Base-by-base conservation (phyloP, 2,888 invertebrate genomes). In the Drosophila yooni region DNA sequence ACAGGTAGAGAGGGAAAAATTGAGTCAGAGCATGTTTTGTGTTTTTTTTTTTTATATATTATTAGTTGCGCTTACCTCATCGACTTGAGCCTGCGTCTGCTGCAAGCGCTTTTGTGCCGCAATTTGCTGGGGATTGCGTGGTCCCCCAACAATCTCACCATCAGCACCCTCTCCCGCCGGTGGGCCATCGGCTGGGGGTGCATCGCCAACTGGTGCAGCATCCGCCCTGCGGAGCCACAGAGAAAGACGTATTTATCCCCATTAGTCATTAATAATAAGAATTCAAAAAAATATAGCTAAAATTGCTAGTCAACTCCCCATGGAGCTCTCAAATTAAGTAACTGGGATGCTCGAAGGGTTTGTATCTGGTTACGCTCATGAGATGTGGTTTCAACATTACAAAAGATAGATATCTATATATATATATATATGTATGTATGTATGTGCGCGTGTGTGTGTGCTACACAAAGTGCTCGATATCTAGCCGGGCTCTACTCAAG, bases 81-180 rank as follows among this genome's bases (percentile, higher is more conserved):
- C 97, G 75, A 97, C 97, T 94, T 97, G 97, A 78, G 97, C 97
- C 93, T 97, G 97, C 81, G 97, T 96, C 93, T 97, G 97, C 91
- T 97, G 97, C 92, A 97, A 94, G 90, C 97, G 95, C 86, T 96
- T 96, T 93, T 96, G 96, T 82, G 97, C 96, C 64, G 97, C 97
- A 85, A 96, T 95, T 94, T 97, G 97, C 93, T 97, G 97, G 70
- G 97, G 97, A 81, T 96, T 97, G 93, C 96, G 79, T 76, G 98
- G 97, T 69, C 98, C 98, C 81, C 98, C 97, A 92, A 97, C 96
- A 93, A 97, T 95, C 68, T 96, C 97, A 25, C 91, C 91, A 94
- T 96, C 97, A 65, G 95, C 95, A 76, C 95, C 95, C 85, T 95
- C 95, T 43, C 95, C 95, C 76, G 95, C 94, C 91, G 94, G 94